Percentiles rank a stretch among this genome's conserved stretches.
These are phyloP conservation scores for Drosophila melanogaster DNA, from an alignment of 1,140 invertebrate genomes.

Conservation along the genomic window Release_6_plus_ISO1_MT NT_033777.3:30776501-30777000, in stretches of 20 bases:
- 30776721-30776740: constrained; percentile 24
- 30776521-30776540: background rate
- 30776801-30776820: constrained; percentile 79
- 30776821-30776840: constrained; percentile 71
- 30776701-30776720: constrained; percentile 9
- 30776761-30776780: constrained; percentile 20
- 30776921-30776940: constrained; percentile 64
- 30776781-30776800: constrained; percentile 74
- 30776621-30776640: constrained; percentile 53
- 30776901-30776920: constrained; percentile 73
- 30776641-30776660: constrained; percentile 77
- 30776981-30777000: constrained; percentile 84
- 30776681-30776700: constrained; percentile 72
- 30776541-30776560: too few relatives aligned
- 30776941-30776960: constrained; percentile 65
- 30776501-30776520: too few relatives aligned
- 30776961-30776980: constrained; percentile 79
- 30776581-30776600: constrained; percentile 17
- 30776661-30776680: constrained; percentile 42
- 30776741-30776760: background rate
- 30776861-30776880: constrained; percentile 59
- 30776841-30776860: constrained; percentile 61
- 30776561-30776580: background rate
- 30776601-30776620: constrained; percentile 13
- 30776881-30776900: constrained; percentile 44